Evolutionary conservation across 2,888 invertebrate genomes (phyloP), one percentile per base, ranked within the genome.

Genomic region (Cinara cedri): DNA sequence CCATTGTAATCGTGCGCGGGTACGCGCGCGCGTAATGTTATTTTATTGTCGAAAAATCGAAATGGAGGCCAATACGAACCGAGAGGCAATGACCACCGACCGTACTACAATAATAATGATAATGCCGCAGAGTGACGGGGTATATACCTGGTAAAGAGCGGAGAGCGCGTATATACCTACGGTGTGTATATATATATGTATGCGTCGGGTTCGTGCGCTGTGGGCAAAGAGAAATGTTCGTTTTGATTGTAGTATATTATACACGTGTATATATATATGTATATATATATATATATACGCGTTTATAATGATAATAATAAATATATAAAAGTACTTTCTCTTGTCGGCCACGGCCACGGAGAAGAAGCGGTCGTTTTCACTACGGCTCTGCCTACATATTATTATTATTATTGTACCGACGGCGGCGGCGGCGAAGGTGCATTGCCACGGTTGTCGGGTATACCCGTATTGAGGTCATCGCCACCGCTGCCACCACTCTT

Each of bases 331-430:
- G 60, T 78, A 78, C 76, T 78, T 78, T 78, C 76, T 78, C 76
- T 78, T 57, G 76, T 66, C 76, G 76, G 76, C 76, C 76, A 78
- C 76, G 76, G 76, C 68, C 76, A 66, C 14, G 63, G 76, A 78
- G 76, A 78, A 78, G 76, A 78, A 78, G 66, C 55, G 24, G 49
- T 75, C 49, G 74, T 75, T 75, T 75, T 75, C 74, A 75, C 74
- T 75, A 51, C 16, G 16, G 1, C 6, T 51, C 3, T 57, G 21
- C 13, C n/a, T n/a, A n/a, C n/a, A n/a, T n/a, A n/a, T n/a, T n/a
- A n/a, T n/a, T n/a, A n/a, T n/a, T n/a, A n/a, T n/a, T n/a, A n/a
- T n/a, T n/a, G n/a, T n/a, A n/a, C n/a, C n/a, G n/a, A n/a, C n/a
- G n/a, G n/a, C n/a, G n/a, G 19, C 44, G 46, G 24, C 16, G 65